Evolutionary conservation across 2,113 vertebrate species (phyloP).

Genomic region (Silurus asotus): DNA sequence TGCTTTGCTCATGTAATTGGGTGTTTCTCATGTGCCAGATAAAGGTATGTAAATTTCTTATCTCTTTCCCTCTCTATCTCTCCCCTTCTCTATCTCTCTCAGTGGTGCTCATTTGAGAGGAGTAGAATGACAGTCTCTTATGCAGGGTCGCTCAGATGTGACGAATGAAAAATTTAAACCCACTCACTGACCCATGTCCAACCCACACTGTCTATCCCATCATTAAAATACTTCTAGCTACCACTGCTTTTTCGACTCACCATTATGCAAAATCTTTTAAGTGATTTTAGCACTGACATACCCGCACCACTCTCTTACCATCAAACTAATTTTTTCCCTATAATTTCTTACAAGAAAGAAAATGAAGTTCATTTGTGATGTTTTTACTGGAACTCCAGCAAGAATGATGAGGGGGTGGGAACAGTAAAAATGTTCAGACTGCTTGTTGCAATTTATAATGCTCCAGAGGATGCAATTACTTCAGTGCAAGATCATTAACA

Average conservation of each 20-base stretch:
- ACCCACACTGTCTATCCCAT: conserved; percentile 70
- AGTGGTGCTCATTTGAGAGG: conserved; percentile 71
- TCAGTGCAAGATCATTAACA: conserved; percentile 70
- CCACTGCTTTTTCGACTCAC: conserved; percentile 64
- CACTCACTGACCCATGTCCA: conserved; percentile 71
- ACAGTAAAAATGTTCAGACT: conserved; percentile 15
- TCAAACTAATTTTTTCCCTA: conserved; percentile 57
- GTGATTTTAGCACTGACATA: conserved; percentile 69
- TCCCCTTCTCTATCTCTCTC: conserved; percentile 51
- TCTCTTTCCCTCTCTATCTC: conserved; percentile 41
- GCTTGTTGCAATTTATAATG: conserved; percentile 60
- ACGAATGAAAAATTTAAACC: conserved; percentile 70
- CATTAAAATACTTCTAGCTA: conserved; percentile 76
- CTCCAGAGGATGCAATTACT: conserved; percentile 67
- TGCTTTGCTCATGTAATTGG: conserved; percentile 54
- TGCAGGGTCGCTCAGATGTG: conserved; percentile 68
- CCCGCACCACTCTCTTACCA: conserved; percentile 67
- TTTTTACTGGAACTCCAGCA: conserved; percentile 52
- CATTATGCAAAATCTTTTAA: conserved; percentile 70
- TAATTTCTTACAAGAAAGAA: conserved; percentile 62
- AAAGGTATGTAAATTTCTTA: conserved; percentile 57
- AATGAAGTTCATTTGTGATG: conserved; percentile 66
- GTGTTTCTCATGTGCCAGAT: conserved; percentile 53
- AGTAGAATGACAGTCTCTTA: conserved; percentile 68
- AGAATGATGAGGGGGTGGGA: conserved; percentile 61